Base-by-base conservation (phyloP, 2,797 vertebrate genomes). In the Schizothorax lantsangensis region DNA sequence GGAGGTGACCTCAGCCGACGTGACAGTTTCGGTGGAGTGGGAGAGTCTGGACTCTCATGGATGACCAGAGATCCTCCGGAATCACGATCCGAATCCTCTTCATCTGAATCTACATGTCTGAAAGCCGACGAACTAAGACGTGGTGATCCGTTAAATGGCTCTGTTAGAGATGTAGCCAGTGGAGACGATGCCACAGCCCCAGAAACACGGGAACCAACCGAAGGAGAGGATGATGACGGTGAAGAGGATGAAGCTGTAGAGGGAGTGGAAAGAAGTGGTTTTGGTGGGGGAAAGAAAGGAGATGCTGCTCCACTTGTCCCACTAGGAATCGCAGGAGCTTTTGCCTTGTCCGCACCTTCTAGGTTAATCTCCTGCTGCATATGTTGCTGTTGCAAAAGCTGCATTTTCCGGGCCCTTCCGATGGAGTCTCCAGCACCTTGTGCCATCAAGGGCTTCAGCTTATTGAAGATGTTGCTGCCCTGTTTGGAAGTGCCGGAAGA, bases 331-430 rank as follows among this genome's bases (percentile, higher is more conserved):
- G 93, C 87, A 54, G 94, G 91, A 19, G 93, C 92, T 91, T 95
- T 96, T 79, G 91, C 90, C 0, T 93, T 93, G 8, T 96, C 95
- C 4, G 86, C 89, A 69, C 93, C 90, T 81, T 95, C 95, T 52
- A 93, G 92, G 1, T 91, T 93, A 0, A 91, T 88, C 30, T 96
- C 95, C 89, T 95, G 95, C 91, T 95, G 95, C 59, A 87, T 74
- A 6, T 95, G 95, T 81, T 95, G 95, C 36, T 96, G 95, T 89
- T 96, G 95, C 7, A 96, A 90, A 15, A 96, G 94, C 89, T 96
- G 95, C 95, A 96, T 96, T 91, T 96, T 96, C 38, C 95, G 92
- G 43, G 94, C 95, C 86, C 95, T 94, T 45, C 95, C 95, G 38
- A 95, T 93, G 1, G 95, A 92, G 88, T 96, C 96, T 78, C 94